phyloP scores from a whole-genome alignment of 2,888 invertebrate genomes.

The Leptogaster cylindrica region DNA sequence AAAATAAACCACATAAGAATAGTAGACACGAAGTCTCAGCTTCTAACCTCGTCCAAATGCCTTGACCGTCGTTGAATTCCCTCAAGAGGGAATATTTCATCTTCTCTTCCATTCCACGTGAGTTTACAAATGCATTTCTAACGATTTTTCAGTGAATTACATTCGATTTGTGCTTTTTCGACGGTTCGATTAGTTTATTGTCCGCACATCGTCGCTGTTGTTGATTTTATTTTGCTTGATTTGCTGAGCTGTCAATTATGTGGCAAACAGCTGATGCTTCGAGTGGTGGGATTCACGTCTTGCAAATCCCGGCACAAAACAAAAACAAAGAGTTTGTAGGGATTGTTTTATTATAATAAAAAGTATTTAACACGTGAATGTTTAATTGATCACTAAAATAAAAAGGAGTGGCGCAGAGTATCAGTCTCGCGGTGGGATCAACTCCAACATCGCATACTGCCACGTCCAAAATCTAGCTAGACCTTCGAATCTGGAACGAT shows the following conservation, averaged over 20 bases:
- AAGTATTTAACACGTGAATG: no score
- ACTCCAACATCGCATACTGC: constrained; percentile 86
- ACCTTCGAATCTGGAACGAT: constrained; percentile 76
- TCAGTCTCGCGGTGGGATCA: constrained; percentile 59
- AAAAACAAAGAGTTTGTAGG: no score
- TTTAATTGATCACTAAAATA: no score
- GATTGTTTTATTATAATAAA: no score
- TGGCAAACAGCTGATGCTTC: not conserved
- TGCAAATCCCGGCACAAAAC: no score
- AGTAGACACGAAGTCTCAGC: not conserved
- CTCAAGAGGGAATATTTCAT: constrained; percentile 60
- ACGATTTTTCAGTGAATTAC: not conserved
- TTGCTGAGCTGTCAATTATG: not conserved
- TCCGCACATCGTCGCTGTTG: not conserved
- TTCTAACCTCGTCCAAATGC: constrained; percentile 59
- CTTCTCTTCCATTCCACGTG: constrained; percentile 56
- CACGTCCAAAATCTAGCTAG: constrained; percentile 88
- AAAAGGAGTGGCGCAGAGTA: not conserved
- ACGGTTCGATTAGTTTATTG: no score
- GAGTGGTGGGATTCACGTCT: no score
- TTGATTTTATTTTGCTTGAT: not conserved
- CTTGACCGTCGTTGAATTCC: constrained; percentile 60
- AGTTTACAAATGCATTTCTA: not conserved
- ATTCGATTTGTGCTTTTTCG: no score
- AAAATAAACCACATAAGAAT: constrained; percentile 39